Evolutionary conservation across 2,113 vertebrate genomes (phyloP), one percentile per base, ranked within the genome.

Genomic region (Bujurquina vittata): DNA sequence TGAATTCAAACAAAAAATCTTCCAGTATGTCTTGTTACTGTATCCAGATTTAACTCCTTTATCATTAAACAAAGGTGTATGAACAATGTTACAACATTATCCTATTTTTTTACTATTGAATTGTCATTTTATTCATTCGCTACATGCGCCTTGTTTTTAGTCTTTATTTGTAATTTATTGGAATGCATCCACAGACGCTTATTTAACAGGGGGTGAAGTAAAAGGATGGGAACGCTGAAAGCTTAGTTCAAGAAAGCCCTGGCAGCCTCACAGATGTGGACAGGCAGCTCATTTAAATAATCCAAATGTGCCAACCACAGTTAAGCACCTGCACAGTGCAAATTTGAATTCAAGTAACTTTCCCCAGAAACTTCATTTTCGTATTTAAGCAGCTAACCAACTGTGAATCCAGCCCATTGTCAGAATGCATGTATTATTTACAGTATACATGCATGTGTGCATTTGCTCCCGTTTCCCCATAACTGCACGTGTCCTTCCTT

Each of bases 271-370:
- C 67, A 72, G 46, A 72, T 72, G 67, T 72, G 67, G 67, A 72
- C 67, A 54, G 67, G 67, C 46, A 72, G 46, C 67, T 9, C 31
- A 72, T 72, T 72, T 72, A 54, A 72, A 72, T 72, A 72, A 72
- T 72, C 67, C 46, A 54, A 72, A 72, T 3, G 67, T 72, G 67
- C 67, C 67, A 72, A 29, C 67, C 46, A 8, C 6, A 31, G 67
- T 54, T 54, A 72, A 72, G 67, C 67, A 72, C 67, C 67, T 72
- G 67, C 67, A n/a, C 46, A 54, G 67, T 72, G 67, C 54, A 72
- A 54, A 72, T 72, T 26, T 54, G 67, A 72, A 72, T 72, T 72
- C 46, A 72, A 72, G 67, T 14, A 26, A 52, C 46, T 72, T 72
- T 54, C 10, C 67, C 67, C 10, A 1, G 26, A 72, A 72, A 33